phyloP scores from a whole-genome alignment of 1,140 invertebrate species.

The Wasmannia auropunctata region DNA sequence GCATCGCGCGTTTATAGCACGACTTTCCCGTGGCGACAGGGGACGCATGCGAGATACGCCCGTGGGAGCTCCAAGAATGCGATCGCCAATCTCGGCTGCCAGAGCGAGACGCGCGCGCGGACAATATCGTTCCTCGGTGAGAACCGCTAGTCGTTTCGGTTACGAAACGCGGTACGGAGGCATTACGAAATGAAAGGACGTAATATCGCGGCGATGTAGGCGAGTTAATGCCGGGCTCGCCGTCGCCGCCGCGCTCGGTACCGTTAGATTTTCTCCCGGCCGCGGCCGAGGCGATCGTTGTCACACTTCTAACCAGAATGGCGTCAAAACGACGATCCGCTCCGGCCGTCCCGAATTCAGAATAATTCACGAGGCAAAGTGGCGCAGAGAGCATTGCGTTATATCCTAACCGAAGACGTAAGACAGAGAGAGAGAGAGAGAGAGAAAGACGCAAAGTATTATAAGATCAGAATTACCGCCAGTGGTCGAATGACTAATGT shows the following conservation, averaged over 20 bases:
- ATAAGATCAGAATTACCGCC: not conserved
- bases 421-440: too few species aligned
- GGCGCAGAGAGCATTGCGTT: not conserved
- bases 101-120: not conserved
- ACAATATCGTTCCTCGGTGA: conserved; percentile 46
- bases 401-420: not conserved
- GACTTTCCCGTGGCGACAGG: conserved; percentile 2
- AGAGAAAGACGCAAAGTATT: not conserved
- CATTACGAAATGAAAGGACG: conserved; percentile 81
- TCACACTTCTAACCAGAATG: conserved; percentile 73
- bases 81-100: conserved; percentile 12
- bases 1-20: not conserved
- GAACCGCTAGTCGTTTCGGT: conserved; percentile 79
- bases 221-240: conserved; percentile 67
- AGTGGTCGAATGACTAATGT: not conserved
- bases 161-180: conserved; percentile 78
- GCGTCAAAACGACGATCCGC: conserved; percentile 51
- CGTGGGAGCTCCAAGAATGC: not conserved
- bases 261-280: conserved; percentile 82
- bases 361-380: conserved; percentile 8
- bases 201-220: conserved; percentile 79
- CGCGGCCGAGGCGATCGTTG: conserved; percentile 67
- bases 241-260: too few species aligned
- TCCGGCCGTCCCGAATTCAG: conserved; percentile 47
- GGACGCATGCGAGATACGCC: not conserved